Base-by-base conservation (phyloP, 2,797 vertebrate genomes). In the Geotrypetes seraphini region DNA sequence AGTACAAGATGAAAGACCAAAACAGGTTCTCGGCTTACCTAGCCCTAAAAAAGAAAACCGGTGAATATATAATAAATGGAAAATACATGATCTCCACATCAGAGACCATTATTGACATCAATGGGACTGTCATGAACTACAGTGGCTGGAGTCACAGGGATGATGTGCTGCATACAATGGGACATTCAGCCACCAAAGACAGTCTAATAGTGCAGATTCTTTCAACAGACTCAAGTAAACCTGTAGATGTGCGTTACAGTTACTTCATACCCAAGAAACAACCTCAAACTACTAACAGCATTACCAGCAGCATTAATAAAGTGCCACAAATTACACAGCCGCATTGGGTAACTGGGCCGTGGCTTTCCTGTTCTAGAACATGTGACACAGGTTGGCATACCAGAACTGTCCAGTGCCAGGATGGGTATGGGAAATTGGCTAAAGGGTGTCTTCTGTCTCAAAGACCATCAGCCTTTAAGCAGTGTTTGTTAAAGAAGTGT, bases 21-120 rank as follows among this genome's bases (percentile, higher is more conserved):
- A 84, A 76, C 19, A 81, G 90, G 40, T 93, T 90, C 75, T 88
- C 85, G 1, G 93, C 94, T 47, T 97, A 99, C 73, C 76, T 99
- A 43, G 90, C 94, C 8, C 67, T 96, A 17, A 90, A 92, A 12
- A 87, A 84, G 43, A 88, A 89, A 45, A 82, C 50, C 0, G 79
- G 87, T 17, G 90, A 96, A 36, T 97, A 97, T 74, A 85, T 99
- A 41, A 78, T 97, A 5, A 99, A 99, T 2, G 94, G 95, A 5
- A 97, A 94, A 51, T 97, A 97, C 32, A 96, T 96, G 91, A 97
- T 99, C 74, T 95, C 93, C 63, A 97, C 95, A 22, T 96, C 93
- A 0, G 93, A 97, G 64, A 94, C 85, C 0, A 82, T 99, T 65
- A 79, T 97, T 26, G 86, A 91, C 4, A 74, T 95, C 73, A 96